Evolutionary conservation across 35 echinoderm and acorn worm species (phyloP).

Genomic region (Stichopus chloronotus): DNA sequence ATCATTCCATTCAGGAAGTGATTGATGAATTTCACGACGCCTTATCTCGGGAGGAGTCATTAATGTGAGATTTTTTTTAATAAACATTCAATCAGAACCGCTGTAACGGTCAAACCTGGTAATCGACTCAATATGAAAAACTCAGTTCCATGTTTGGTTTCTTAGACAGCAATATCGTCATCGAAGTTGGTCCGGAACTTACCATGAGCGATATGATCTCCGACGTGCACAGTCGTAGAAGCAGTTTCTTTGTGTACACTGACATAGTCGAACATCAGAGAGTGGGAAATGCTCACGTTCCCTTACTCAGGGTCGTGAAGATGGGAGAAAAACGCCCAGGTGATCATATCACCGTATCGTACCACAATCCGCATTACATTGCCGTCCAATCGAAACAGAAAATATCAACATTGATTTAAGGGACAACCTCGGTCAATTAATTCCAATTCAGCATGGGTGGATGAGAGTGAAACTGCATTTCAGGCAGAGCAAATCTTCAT

Average conservation of each 20-base stretch:
- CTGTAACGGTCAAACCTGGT: background rate
- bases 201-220: background rate
- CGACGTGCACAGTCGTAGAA: background rate
- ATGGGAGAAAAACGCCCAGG: too few species aligned
- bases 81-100: conserved; percentile 25
- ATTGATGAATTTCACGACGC: conserved; percentile 11
- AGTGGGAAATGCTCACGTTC: conserved; percentile 22
- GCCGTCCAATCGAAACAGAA: conserved; percentile 50
- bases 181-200: background rate
- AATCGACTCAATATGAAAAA: background rate
- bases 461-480: conserved; percentile 70
- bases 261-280: conserved; percentile 48
- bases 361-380: conserved; percentile 61
- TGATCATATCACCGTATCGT: too few species aligned
- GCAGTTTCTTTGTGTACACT: conserved; percentile 41
- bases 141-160: conserved; percentile 20
- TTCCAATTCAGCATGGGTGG: conserved; percentile 61
- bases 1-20: too few species aligned
- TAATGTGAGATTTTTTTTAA: conserved; percentile 1
- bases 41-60: background rate
- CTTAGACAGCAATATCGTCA: background rate
- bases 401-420: conserved; percentile 72
- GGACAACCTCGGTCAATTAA: conserved; percentile 26
- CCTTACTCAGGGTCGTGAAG: conserved; percentile 21
- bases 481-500: conserved; percentile 1